A percentile compares a stretch with the other conserved stretches of the same genome.
These are phyloP conservation scores for Scolopax rusticola DNA, from an alignment of 2,797 vertebrate genomes.

Conservation along the genomic window DNA sequence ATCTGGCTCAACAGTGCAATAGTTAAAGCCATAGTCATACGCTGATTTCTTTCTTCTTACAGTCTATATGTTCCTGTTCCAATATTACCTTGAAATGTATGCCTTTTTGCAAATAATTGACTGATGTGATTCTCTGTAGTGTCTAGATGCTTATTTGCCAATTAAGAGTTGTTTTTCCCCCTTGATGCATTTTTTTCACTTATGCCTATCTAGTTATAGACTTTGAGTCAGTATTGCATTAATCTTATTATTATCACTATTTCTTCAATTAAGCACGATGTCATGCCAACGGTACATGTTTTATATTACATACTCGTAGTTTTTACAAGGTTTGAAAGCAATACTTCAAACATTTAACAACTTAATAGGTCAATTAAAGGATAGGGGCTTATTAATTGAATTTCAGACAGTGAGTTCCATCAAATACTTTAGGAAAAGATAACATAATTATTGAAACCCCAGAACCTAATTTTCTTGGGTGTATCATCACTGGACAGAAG, in stretches of 20 bases:
- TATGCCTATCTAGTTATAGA: background rate
- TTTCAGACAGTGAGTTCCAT: background rate
- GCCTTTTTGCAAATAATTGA: background rate
- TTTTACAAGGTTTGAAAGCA: background rate
- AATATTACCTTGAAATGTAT: background rate
- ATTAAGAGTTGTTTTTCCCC: background rate
- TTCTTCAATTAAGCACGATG: background rate
- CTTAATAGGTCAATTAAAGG: background rate
- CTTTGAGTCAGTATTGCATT: background rate
- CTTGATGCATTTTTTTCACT: background rate
- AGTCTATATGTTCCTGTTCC: background rate
- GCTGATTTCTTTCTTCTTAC: background rate
- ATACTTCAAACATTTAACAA: background rate
- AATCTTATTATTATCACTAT: background rate
- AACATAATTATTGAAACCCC: background rate
- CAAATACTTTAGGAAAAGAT: background rate
- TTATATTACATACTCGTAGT: background rate
- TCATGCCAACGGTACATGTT: background rate
- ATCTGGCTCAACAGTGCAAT: background rate
- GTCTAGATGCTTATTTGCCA: background rate
- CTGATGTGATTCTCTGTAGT: background rate
- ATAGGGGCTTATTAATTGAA: background rate
- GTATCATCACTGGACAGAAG: background rate
- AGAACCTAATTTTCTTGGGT: background rate
- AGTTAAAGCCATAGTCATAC: accelerated